A percentile compares a stretch with the other conserved stretches of the same genome.
These are phyloP conservation scores for Nothoprocta pentlandii DNA, from an alignment of 2,113 vertebrate species.

Conservation along the genomic window DNA sequence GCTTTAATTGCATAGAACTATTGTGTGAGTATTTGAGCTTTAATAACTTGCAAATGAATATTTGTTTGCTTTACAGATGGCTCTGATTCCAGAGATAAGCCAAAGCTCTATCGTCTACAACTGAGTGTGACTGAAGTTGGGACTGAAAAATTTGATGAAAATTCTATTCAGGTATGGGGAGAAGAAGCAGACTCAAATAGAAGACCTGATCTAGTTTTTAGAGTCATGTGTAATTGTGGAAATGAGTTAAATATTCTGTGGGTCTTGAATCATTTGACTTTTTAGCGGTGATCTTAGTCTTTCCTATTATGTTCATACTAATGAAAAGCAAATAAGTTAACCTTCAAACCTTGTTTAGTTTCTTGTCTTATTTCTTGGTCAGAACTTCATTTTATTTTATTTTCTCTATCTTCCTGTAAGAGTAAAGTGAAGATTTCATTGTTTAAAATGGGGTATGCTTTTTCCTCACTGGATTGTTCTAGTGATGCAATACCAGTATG, in stretches of 20 bases:
- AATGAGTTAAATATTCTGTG: not conserved
- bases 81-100: slow-evolving; percentile 97
- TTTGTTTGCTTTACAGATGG: slow-evolving; percentile 83
- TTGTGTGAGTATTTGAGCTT: not conserved
- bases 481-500: not conserved
- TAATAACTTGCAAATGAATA: not conserved
- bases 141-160: slow-evolving; percentile 91
- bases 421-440: not conserved
- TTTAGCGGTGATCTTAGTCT: not conserved
- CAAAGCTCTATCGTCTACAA: slow-evolving; percentile 97
- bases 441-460: not conserved
- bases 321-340: not conserved
- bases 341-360: not conserved
- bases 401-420: not conserved
- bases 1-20: not conserved
- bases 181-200: not conserved
- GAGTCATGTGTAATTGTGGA: not conserved
- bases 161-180: slow-evolving; percentile 90
- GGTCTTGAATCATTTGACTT: not conserved
- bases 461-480: not conserved
- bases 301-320: not conserved
- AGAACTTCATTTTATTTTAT: not conserved
- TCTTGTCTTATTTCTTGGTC: not conserved
- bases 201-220: not conserved
- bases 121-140: slow-evolving; percentile 97